phyloP scores from a whole-genome alignment of 2,888 invertebrate species.

The Xanthorhoe designata region DNA sequence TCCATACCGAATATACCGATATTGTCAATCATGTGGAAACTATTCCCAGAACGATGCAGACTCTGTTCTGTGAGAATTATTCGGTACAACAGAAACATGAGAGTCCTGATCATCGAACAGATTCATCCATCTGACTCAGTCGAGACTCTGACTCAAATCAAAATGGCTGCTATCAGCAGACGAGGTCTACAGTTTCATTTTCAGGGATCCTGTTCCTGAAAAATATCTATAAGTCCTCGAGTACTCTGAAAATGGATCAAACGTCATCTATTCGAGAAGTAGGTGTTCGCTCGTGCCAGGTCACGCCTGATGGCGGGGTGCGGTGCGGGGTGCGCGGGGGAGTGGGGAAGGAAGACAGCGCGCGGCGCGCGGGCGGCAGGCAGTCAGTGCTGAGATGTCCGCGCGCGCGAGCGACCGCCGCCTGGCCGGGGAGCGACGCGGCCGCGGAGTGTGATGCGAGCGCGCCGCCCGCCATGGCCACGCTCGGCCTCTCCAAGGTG shows the following conservation, averaged over 20 bases:
- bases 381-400: constrained; percentile 36
- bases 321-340: constrained; percentile 16
- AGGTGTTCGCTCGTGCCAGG: constrained; percentile 50
- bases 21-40: neutral
- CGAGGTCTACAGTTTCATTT: neutral
- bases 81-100: neutral
- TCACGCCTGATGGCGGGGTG: constrained; percentile 34
- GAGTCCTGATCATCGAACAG: neutral
- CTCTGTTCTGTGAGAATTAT: neutral
- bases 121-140: neutral
- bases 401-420: constrained; percentile 38
- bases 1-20: constrained; percentile 5
- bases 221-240: neutral
- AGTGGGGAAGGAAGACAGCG: too few species aligned
- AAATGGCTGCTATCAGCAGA: neutral
- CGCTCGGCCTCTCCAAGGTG: constrained; percentile 97
- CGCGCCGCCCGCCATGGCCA: constrained; percentile 91
- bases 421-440: constrained; percentile 46
- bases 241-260: constrained; percentile 31
- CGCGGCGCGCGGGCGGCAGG: constrained; percentile 33
- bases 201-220: neutral
- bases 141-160: neutral
- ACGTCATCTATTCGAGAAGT: constrained; percentile 53
- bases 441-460: constrained; percentile 76
- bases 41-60: neutral